Percentiles rank a stretch among this genome's conserved stretches.
These are phyloP conservation scores for Erythrocebus patas DNA, from an alignment of 2,113 vertebrate species.

Conservation along the genomic window DNA sequence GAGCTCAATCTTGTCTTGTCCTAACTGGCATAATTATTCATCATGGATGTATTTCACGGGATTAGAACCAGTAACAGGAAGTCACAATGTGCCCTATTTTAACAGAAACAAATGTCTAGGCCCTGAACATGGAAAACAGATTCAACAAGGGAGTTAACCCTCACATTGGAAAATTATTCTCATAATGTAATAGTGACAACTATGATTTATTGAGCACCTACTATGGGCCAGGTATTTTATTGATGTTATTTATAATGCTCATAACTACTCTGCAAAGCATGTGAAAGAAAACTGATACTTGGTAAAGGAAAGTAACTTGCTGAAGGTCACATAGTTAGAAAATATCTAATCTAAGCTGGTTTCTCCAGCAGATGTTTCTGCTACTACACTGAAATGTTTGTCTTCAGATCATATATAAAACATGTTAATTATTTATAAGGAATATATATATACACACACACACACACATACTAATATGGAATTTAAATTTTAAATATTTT, in stretches of 20 bases:
- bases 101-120: slow-evolving; percentile 15
- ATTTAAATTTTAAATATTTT: too few relatives aligned
- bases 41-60: slow-evolving; percentile 2
- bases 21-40: slow-evolving; percentile 37
- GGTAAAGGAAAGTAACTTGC: not conserved
- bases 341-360: not conserved
- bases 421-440: not conserved
- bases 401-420: not conserved
- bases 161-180: slow-evolving; percentile 45
- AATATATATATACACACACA: not conserved
- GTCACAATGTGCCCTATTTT: slow-evolving; percentile 44
- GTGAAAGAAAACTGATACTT: not conserved
- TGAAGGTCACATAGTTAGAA: not conserved
- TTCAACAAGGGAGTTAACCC: slow-evolving; percentile 5
- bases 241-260: slow-evolving; percentile 12
- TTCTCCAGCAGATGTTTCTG: not conserved
- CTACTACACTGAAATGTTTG: not conserved
- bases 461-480: too few relatives aligned
- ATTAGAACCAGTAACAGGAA: slow-evolving; percentile 53
- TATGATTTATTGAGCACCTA: slow-evolving; percentile 58
- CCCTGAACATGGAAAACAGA: slow-evolving; percentile 31
- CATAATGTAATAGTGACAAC: not conserved
- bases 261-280: not conserved
- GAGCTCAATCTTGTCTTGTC: slow-evolving; percentile 50
- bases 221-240: slow-evolving; percentile 44